Evolutionary conservation across 2,888 invertebrate species (phyloP), one percentile per base, ranked within the genome.

Genomic region (Ophraella communa): DNA sequence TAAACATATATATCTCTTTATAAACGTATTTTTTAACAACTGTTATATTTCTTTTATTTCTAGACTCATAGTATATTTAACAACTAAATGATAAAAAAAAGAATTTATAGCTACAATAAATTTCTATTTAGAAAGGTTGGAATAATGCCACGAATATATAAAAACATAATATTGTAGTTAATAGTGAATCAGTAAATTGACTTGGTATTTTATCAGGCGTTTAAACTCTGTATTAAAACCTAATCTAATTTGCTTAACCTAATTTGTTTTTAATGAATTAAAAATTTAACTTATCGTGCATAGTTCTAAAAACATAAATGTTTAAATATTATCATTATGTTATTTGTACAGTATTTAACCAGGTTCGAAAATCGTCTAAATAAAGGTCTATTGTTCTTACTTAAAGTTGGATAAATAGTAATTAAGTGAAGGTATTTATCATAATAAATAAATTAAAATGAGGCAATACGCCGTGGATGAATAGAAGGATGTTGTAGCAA

Each of bases 401-500:
- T 42, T 42, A 42, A 18, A 42, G 17, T 18, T 10, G 42, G 17
- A 42, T 18, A 8, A 42, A 18, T 18, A 8, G 18, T 18, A 14
- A 18, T 18, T 3, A 17, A 18, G 18, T 18, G 7, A 42, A 42
- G 42, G 42, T 42, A 42, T 47, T 4, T n/a, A 47, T 47, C n/a
- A 23, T 11, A 47, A 47, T 21, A 47, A 47, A 10, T 47, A 11
- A n/a, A 47, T 21, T 23, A n/a, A 47, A 23, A 47, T 47, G 14
- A 17, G 39, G 39, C 7, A 39, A 39, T 39, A 39, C 39, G 23
- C 11, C 47, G 23, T 47, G 47, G 47, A 47, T 21, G n/a, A 47
- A 47, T 23, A 8, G 21, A 47, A 47, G 47, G 47, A 47, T 47
- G 23, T 42, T 42, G 42, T 47, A 23, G 21, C 47, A 47, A 47